A percentile compares a stretch with the other conserved stretches of the same genome.
Conservation (phyloP, 1,140 invertebrate genomes). For the Latrodectus geometricus region DNA sequence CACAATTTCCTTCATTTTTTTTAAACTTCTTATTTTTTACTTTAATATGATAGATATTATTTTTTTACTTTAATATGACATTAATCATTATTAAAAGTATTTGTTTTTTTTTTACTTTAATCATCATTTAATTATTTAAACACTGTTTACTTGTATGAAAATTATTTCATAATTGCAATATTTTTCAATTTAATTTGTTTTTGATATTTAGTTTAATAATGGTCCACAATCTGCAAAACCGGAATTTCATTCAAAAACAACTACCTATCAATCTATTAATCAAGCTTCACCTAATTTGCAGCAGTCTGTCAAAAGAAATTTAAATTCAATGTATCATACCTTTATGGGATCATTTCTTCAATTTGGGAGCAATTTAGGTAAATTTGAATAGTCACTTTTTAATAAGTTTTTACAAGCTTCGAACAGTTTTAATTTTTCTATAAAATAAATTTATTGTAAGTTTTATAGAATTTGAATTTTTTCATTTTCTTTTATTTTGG, state of each 20-base stretch:
- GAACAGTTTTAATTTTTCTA: not conserved
- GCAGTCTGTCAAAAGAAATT: slow-evolving; percentile 70
- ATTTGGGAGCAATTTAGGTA: slow-evolving; percentile 73
- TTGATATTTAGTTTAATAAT: not conserved
- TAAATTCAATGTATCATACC: slow-evolving; percentile 72
- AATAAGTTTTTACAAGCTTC: too few relatives aligned
- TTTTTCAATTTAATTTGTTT: not conserved
- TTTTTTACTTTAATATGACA: too few relatives aligned
- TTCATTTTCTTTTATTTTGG: not conserved
- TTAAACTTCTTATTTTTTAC: too few relatives aligned
- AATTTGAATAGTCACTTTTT: slow-evolving; percentile 56
- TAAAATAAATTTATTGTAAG: too few relatives aligned
- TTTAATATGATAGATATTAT: too few relatives aligned
- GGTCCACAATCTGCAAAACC: slow-evolving; percentile 54
- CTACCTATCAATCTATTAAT: not conserved
- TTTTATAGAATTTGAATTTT: too few relatives aligned
- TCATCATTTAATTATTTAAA: too few relatives aligned
- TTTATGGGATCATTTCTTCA: slow-evolving; percentile 74
- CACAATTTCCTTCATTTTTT: too few relatives aligned
- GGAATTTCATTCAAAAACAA: slow-evolving; percentile 22
- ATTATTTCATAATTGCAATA: too few relatives aligned
- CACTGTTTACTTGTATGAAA: too few relatives aligned
- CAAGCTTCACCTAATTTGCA: not conserved
- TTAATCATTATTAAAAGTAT: too few relatives aligned
- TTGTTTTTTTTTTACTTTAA: too few relatives aligned